Evolutionary conservation across 2,113 vertebrate species (phyloP).

Genomic region (Myocastor coypus): DNA sequence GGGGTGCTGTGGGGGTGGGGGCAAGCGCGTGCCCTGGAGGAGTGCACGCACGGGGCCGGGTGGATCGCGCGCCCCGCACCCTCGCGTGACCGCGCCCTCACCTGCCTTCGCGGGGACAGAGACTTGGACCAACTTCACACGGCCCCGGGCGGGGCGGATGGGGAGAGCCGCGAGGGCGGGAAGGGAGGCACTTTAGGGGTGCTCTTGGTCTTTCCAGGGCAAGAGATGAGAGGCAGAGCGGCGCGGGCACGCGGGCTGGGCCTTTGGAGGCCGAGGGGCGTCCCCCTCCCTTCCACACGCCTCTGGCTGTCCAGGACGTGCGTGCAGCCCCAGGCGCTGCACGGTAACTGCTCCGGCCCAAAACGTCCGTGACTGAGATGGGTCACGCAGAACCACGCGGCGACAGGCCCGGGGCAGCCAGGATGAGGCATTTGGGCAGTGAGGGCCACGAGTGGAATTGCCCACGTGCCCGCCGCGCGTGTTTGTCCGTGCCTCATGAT

Average conservation of each 20-base stretch:
- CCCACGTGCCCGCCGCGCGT: not conserved
- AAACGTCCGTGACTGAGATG: not conserved
- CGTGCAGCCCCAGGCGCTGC: not conserved
- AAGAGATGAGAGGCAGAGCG: not conserved
- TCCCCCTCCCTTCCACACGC: not conserved
- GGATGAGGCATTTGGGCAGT: not conserved
- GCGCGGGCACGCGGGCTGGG: not conserved
- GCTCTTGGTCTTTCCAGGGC: not conserved
- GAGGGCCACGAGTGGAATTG: not conserved
- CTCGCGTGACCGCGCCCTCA: constrained; percentile 24
- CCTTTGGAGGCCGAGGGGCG: not conserved
- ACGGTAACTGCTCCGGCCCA: not conserved
- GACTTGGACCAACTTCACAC: constrained; percentile 76
- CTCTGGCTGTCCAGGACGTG: not conserved
- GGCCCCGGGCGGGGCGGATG: not conserved
- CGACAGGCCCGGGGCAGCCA: not conserved
- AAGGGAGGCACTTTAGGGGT: not conserved
- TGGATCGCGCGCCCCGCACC: not conserved
- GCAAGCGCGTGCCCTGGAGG: constrained; percentile 45
- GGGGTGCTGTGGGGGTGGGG: constrained; percentile 65
- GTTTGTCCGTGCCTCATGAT: not conserved
- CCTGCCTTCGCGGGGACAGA: not conserved
- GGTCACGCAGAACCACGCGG: not conserved
- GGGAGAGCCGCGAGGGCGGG: not conserved
- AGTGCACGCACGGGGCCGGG: constrained; percentile 23